Conservation (phyloP, 2,797 vertebrate species). For the Parauchenoglanis ngamensis region DNA sequence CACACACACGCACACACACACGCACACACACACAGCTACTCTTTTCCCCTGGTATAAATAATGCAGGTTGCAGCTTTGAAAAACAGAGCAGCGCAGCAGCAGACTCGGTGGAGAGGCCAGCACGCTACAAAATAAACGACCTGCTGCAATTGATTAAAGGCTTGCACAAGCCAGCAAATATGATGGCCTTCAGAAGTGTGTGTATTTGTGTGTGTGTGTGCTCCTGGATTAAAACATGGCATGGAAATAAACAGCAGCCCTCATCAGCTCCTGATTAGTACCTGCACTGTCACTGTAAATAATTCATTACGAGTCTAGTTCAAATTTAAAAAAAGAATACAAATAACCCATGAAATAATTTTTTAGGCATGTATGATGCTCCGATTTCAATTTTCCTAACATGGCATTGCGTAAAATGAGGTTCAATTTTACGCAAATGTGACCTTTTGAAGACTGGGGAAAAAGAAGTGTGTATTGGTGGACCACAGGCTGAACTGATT, state of each 20-base stretch:
- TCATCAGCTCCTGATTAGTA: conserved; percentile 26
- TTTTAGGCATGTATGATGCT: not conserved
- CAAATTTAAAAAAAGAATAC: too few species aligned
- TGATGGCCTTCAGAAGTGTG: conserved; percentile 43
- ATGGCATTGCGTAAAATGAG: not conserved
- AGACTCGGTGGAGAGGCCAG: conserved; percentile 36
- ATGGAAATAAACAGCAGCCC: not conserved
- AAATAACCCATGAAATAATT: not conserved
- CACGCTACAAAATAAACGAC: conserved; percentile 56
- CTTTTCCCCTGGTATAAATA: conserved; percentile 50
- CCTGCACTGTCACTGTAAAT: not conserved
- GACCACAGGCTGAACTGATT: too few species aligned
- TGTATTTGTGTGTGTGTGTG: not conserved
- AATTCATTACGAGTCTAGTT: not conserved
- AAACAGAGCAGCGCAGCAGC: conserved; percentile 39
- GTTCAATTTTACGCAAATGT: not conserved
- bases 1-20: not conserved
- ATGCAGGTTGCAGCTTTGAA: conserved; percentile 50
- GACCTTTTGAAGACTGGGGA: not conserved
- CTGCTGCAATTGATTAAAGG: conserved; percentile 59
- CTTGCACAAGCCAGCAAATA: conserved; percentile 37
- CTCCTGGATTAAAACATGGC: not conserved
- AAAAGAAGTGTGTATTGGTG: too few species aligned
- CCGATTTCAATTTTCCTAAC: not conserved
- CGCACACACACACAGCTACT: conserved; percentile 49